Conservation (phyloP, 2,888 invertebrate species). For the Calameuta idolon region DNA sequence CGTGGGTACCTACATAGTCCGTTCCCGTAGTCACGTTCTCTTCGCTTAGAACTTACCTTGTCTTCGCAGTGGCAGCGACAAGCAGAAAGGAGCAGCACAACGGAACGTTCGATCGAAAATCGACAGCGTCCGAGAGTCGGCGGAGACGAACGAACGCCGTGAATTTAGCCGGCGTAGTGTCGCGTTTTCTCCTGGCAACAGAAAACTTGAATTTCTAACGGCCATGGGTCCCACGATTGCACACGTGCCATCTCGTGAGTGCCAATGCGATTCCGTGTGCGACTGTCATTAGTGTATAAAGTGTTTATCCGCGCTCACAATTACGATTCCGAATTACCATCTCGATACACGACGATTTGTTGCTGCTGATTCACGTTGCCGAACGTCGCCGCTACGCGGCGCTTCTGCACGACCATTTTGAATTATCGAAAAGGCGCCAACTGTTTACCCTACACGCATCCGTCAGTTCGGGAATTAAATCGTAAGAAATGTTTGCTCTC, state of each 20-base stretch:
- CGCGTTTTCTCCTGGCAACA: not conserved
- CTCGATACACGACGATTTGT: not conserved
- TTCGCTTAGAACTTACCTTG: not conserved
- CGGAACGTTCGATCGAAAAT: not conserved
- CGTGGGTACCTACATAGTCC: not conserved
- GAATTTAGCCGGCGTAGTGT: not conserved
- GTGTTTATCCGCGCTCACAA: not conserved
- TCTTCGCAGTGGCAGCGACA: not conserved
- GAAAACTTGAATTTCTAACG: not conserved
- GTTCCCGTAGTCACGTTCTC: not conserved
- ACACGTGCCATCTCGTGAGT: not conserved
- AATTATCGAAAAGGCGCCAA: not conserved
- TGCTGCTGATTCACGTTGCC: not conserved
- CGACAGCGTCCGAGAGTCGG: slow-evolving; percentile 3
- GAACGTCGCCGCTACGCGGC: not conserved
- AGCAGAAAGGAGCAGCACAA: not conserved
- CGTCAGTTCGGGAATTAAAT: not conserved
- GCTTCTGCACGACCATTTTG: not conserved
- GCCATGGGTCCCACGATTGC: not conserved
- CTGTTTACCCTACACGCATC: not conserved
- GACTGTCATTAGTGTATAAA: not conserved
- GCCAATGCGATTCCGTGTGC: not conserved
- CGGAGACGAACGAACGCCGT: not conserved
- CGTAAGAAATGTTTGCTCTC: not conserved
- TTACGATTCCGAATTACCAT: not conserved